Evolutionary conservation across 2,888 invertebrate species (phyloP).

Genomic region (Germaria angustata): DNA sequence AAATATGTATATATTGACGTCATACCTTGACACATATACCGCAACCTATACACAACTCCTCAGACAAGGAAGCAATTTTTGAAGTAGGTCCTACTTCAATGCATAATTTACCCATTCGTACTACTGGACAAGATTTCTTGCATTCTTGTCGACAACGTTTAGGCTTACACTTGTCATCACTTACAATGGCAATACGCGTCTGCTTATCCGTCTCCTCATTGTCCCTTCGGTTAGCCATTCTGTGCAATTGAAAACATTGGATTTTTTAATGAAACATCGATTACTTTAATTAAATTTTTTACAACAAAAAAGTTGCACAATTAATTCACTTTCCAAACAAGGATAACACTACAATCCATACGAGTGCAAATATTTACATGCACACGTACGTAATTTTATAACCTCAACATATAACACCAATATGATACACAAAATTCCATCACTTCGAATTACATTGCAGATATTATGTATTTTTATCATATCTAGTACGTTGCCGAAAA

Average conservation of each 20-base stretch:
- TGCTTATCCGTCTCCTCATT: conserved; percentile 94
- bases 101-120: conserved; percentile 99
- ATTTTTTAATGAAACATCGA: no score
- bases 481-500: no score
- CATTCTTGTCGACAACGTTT: conserved; percentile 99
- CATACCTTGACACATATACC: conserved; percentile 98
- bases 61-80: conserved; percentile 98
- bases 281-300: no score
- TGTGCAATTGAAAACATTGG: conserved; percentile 69
- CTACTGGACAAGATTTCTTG: conserved; percentile 99
- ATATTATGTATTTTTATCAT: no score
- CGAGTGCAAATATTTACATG: not conserved
- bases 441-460: no score
- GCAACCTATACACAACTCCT: conserved; percentile 99
- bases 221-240: conserved; percentile 86
- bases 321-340: not conserved
- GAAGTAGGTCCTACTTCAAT: conserved; percentile 98
- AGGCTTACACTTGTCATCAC: conserved; percentile 98
- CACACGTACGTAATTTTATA: conserved; percentile 12
- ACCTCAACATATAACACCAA: conserved; percentile 48
- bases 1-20: not conserved
- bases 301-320: not conserved
- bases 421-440: not conserved
- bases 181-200: conserved; percentile 98
- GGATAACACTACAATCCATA: not conserved